Percentiles rank a stretch among this genome's conserved stretches.
Conservation (phyloP, 2,888 invertebrate genomes). For the Leptinotarsa tumamoca region DNA sequence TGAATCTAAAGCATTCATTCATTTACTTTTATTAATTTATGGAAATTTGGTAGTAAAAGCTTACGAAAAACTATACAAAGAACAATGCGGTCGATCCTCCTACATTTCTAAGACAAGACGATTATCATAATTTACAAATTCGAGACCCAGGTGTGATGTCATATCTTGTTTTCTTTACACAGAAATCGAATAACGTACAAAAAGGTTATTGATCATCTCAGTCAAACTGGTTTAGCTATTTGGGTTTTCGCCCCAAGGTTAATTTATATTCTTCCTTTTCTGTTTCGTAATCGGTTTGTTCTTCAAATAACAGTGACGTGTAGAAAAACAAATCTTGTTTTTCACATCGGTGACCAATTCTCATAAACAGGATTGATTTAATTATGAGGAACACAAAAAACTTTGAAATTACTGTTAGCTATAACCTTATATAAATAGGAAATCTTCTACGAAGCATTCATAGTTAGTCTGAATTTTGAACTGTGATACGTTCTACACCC, state of each 20-base stretch:
- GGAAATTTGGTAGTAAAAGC: too few species aligned
- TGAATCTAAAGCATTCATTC: too few species aligned
- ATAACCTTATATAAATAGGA: neutral
- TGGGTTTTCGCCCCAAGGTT: neutral
- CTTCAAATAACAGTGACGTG: neutral
- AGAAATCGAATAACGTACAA: too few species aligned
- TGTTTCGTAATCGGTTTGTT: neutral
- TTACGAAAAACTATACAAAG: too few species aligned
- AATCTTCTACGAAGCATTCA: neutral
- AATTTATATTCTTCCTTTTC: neutral
- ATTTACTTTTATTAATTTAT: too few species aligned
- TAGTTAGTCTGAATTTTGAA: neutral
- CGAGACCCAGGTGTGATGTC: too few species aligned
- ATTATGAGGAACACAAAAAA: neutral
- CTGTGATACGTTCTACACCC: neutral
- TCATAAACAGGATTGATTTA: neutral
- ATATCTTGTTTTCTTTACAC: too few species aligned
- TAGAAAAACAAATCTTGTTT: neutral
- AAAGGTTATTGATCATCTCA: neutral
- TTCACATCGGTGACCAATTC: neutral
- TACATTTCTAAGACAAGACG: too few species aligned
- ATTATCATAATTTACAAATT: too few species aligned
- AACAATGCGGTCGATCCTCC: too few species aligned
- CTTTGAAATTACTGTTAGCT: neutral
- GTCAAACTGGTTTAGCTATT: neutral